Evolutionary conservation across 2,888 invertebrate genomes (phyloP), one percentile per base, ranked within the genome.

Genomic region (Caenorhabditis sp.): DNA sequence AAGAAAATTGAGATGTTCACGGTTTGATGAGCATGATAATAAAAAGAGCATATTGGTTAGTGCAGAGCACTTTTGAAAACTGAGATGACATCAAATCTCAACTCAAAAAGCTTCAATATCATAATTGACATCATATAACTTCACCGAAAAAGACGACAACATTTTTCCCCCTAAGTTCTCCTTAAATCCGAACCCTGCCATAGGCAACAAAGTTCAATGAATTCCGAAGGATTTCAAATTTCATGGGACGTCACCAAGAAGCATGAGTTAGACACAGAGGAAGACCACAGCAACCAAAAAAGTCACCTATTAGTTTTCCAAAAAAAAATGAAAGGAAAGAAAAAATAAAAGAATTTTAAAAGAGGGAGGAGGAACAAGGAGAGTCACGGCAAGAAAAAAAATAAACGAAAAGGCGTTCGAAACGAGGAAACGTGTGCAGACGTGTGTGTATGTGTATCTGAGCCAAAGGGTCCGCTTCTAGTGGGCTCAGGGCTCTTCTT

Each of bases 201-300:
- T 76, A 35, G 35, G 26, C 47, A 69, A 61, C 77, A 77, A 41
- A 69, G 77, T 19, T 69, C 49, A 77, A 77, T 69, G 77, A 77
- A 77, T 77, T 77, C 77, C 49, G 59, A 69, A 76, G 49, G 75
- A 75, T 61, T 68, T 76, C 76, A 44, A 76, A 76, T 76, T 76
- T 76, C 75, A 66, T 58, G 24, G 56, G 75, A 75, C 75, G 75
- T 75, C 75, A 75, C 66, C 14, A 22, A 51, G 51, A 22, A 22
- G 26, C 28, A n/a, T 8, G 3, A n/a, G 12, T n/a, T 16, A 41
- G 63, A 44, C 38, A 24, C 12, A 35, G 59, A 35, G 31, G 31
- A 31, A 31, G 7, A 31, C 54, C 61, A 73, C 31, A 38, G 26
- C 49, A 73, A 59, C 47, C 38, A 31, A 44, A 66, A 38, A 47